Conservation (phyloP, 2,113 vertebrate species). For the Anser brachyrhynchus region DNA sequence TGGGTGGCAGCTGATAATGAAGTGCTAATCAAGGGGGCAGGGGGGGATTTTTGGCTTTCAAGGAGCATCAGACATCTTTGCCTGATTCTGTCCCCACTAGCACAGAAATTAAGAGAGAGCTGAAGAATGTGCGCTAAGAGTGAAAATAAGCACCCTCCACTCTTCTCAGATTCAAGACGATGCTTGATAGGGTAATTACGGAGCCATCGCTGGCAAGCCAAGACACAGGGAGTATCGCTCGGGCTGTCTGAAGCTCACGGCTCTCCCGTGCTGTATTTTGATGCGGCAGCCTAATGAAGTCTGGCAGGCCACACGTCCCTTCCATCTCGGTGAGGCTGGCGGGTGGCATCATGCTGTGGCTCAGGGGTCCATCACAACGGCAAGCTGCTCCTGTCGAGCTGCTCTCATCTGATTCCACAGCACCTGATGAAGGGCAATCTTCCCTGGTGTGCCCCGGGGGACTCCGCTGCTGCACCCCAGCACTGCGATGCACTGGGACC, state of each 20-base stretch:
- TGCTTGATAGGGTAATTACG: fast-evolving
- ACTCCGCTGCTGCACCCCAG: background rate
- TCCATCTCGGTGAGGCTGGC: fast-evolving
- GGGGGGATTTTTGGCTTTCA: background rate
- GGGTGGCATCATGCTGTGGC: fast-evolving
- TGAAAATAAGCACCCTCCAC: background rate
- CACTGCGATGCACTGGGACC: background rate
- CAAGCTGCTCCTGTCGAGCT: background rate
- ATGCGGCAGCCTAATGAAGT: background rate
- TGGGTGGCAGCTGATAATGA: background rate
- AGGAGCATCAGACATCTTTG: background rate
- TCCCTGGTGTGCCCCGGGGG: background rate
- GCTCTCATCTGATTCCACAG: background rate
- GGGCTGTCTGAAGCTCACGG: background rate
- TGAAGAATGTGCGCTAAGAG: background rate
- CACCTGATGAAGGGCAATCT: background rate
- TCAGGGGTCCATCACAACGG: background rate
- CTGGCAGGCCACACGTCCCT: background rate
- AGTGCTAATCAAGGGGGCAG: background rate
- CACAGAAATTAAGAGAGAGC: background rate
- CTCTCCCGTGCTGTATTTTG: background rate
- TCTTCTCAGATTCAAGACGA: background rate
- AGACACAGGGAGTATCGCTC: background rate
- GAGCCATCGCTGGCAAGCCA: background rate
- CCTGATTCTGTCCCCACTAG: background rate